Evolutionary conservation across 2,113 vertebrate species (phyloP).

Genomic region (Scytalopus superciliaris): DNA sequence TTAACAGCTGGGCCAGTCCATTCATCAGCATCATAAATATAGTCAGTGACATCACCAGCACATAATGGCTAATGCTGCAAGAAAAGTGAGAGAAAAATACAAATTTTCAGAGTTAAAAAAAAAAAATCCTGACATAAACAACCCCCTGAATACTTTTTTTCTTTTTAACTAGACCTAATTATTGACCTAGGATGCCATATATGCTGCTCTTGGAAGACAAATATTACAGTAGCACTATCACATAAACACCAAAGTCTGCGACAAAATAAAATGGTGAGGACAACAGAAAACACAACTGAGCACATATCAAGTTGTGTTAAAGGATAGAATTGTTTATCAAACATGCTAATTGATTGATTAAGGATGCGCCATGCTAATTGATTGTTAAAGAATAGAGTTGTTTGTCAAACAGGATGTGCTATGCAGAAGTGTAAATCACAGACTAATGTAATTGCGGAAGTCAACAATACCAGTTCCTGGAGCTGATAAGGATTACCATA

Average conservation of each 20-base stretch:
- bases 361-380: too few species aligned
- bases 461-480: too few species aligned
- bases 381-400: too few species aligned
- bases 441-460: too few species aligned
- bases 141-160: not conserved
- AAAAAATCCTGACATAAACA: not conserved
- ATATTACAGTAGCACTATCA: not conserved
- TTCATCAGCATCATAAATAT: slow-evolving; percentile 95
- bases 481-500: too few species aligned
- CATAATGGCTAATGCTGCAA: slow-evolving; percentile 95
- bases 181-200: not conserved
- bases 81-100: not conserved
- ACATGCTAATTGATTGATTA: too few species aligned
- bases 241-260: not conserved
- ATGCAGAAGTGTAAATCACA: too few species aligned
- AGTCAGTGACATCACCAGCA: slow-evolving; percentile 95
- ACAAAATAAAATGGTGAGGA: not conserved
- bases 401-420: too few species aligned
- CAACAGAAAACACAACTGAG: not conserved
- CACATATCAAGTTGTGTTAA: too few species aligned
- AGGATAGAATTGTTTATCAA: too few species aligned
- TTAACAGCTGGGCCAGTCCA: slow-evolving; percentile 86
- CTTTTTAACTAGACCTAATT: not conserved
- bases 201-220: not conserved
- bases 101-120: not conserved